Conservation (phyloP, 2,797 vertebrate genomes). For the Glyptemys insculpta region DNA sequence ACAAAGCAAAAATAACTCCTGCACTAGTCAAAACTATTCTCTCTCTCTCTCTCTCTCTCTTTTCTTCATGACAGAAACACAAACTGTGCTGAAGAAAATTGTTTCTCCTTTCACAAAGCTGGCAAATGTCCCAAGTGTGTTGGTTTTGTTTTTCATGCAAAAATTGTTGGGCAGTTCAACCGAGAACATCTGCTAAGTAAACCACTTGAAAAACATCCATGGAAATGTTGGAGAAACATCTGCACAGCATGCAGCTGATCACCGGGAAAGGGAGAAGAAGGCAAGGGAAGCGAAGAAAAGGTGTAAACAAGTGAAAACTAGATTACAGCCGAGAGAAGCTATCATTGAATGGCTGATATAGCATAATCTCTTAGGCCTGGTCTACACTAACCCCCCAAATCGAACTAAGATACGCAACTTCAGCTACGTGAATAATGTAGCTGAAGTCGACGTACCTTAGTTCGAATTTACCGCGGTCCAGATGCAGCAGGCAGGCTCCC, state of each 20-base stretch:
- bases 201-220: background rate
- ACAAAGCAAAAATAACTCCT: background rate
- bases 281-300: background rate
- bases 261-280: background rate
- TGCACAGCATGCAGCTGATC: background rate
- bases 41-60: background rate
- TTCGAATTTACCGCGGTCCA: too few species aligned
- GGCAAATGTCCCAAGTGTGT: background rate
- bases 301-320: background rate
- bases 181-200: background rate
- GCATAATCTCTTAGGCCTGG: background rate
- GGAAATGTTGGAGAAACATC: background rate
- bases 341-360: background rate
- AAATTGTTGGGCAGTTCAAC: background rate
- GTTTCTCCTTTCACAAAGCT: background rate
- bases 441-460: too few species aligned
- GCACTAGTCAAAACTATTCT: background rate
- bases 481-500: too few species aligned
- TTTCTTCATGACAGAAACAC: background rate
- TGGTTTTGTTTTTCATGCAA: background rate
- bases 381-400: too few species aligned
- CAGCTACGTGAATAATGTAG: too few species aligned
- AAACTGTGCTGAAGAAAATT: background rate
- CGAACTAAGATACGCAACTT: too few species aligned
- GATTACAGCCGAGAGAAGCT: background rate